Percentiles rank a stretch among this genome's conserved stretches.
These are phyloP conservation scores for Hybognathus amarus DNA, from an alignment of 2,797 vertebrate species.

Conservation along the genomic window DNA sequence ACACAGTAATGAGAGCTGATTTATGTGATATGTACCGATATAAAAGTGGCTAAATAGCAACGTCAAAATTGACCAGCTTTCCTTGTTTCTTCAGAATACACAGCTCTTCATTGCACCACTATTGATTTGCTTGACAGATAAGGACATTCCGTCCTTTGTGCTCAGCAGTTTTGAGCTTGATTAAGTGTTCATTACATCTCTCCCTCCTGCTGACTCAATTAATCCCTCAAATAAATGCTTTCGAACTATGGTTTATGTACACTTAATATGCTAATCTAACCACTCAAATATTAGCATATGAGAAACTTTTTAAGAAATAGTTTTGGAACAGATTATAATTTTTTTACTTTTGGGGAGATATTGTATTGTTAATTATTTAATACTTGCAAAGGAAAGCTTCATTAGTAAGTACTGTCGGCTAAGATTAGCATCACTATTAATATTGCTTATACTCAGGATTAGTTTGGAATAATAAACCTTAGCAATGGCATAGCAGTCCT, in stretches of 20 bases:
- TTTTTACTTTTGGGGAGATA: background rate
- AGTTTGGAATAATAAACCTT: background rate
- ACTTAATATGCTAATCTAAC: constrained; percentile 17
- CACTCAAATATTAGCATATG: constrained; percentile 26
- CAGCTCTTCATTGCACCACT: constrained; percentile 46
- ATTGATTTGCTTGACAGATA: constrained; percentile 41
- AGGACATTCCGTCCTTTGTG: constrained; percentile 31
- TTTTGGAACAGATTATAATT: background rate
- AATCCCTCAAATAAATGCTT: constrained; percentile 5
- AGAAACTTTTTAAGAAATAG: constrained; percentile 5
- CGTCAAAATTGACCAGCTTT: constrained; percentile 33
- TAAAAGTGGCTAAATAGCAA: constrained; percentile 44
- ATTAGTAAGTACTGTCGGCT: background rate
- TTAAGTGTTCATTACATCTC: constrained; percentile 28
- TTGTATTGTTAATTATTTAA: background rate
- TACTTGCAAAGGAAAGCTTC: background rate
- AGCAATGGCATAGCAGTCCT: background rate
- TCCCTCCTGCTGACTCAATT: constrained; percentile 25
- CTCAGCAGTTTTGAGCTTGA: constrained; percentile 31
- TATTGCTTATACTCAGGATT: background rate
- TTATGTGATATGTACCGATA: constrained; percentile 51
- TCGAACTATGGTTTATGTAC: background rate
- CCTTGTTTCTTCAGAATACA: constrained; percentile 44
- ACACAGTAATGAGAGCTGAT: constrained; percentile 48
- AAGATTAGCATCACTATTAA: background rate